Base-by-base conservation (phyloP, 2,888 invertebrate species). In the Trachelus tabidus region DNA sequence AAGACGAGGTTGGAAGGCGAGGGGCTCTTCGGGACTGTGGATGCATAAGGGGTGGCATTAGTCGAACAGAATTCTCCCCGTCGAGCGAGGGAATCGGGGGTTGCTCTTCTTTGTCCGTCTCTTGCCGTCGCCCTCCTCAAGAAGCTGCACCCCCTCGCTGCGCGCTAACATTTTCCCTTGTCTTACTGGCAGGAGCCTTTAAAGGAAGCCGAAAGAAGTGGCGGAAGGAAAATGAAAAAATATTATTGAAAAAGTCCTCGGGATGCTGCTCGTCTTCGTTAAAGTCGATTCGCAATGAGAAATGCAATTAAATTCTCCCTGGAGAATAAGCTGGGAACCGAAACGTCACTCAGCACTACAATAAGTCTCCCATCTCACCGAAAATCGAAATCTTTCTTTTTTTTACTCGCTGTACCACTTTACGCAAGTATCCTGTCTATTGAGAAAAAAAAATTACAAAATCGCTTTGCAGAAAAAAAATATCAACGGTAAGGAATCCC, bases 41-140 rank as follows among this genome's bases (percentile, higher is more conserved):
- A 89, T 87, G 89, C 89, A 88, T 88, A 88, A 88, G 87, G 89
- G 89, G 88, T 88, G 89, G 88, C 88, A 88, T 88, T 88, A 88
- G 86, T 85, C 82, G 87, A 84, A 85, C 81, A 83, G 84, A 83
- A 82, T 81, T 81, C 76, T 79, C 79, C 77, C 76, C 73, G 34
- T 35, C 78, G 82, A 80, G 76, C 81, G 81, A 81, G 81, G 79
- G 69, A 69, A 69, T 69, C 69, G 69, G 69, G 69, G 69, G 69
- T 12, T 77, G 81, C 40, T 79, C 84, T 84, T 81, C 84, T 85
- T 86, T 85, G 82, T 82, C 81, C 79, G 80, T 80, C 78, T 81
- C 80, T 80, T 77, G 80, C 78, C 77, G 35, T 75, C 80, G 77
- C 80, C 80, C 79, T 81, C 78, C 73, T 76, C 77, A 76, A 77